phyloP scores from a whole-genome alignment of 2,888 invertebrate genomes.

The Patella depressa region DNA sequence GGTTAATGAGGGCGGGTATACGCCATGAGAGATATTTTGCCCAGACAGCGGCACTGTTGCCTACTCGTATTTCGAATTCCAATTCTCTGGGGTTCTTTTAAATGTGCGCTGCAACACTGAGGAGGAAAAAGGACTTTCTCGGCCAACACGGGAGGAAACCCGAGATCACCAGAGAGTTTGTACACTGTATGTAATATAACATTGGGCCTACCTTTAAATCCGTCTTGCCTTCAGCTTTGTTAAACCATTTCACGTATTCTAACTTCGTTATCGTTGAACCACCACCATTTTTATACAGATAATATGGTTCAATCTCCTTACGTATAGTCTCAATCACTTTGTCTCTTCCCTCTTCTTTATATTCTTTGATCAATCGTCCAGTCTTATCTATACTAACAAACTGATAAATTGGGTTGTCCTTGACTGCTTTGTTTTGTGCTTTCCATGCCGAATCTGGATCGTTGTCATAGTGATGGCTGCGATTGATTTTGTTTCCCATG shows the following conservation, averaged over 20 bases:
- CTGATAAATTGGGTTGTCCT: conserved; percentile 64
- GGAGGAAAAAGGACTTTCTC: too few relatives aligned
- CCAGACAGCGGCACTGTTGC: too few relatives aligned
- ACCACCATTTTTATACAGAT: conserved; percentile 62
- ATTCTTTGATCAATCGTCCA: conserved; percentile 58
- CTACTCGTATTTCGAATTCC: too few relatives aligned
- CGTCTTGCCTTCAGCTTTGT: conserved; percentile 78
- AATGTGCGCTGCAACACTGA: too few relatives aligned
- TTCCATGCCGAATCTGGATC: conserved; percentile 68
- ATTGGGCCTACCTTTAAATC: too few relatives aligned
- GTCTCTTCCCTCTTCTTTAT: conserved; percentile 54
- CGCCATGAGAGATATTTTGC: too few relatives aligned
- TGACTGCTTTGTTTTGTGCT: conserved; percentile 65
- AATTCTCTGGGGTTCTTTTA: too few relatives aligned
- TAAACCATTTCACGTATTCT: conserved; percentile 79
- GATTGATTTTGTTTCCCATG: conserved; percentile 44
- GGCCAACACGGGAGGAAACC: too few relatives aligned
- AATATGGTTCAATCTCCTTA: conserved; percentile 54
- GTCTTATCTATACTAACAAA: conserved; percentile 62
- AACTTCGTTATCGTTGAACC: conserved; percentile 52
- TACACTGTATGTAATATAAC: too few relatives aligned
- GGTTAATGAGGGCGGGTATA: too few relatives aligned
- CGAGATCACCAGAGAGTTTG: too few relatives aligned
- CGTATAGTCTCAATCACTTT: conserved; percentile 57
- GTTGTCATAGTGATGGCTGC: conserved; percentile 28